phyloP scores from a whole-genome alignment of 2,888 invertebrate genomes.

The Mythimna albipuncta region DNA sequence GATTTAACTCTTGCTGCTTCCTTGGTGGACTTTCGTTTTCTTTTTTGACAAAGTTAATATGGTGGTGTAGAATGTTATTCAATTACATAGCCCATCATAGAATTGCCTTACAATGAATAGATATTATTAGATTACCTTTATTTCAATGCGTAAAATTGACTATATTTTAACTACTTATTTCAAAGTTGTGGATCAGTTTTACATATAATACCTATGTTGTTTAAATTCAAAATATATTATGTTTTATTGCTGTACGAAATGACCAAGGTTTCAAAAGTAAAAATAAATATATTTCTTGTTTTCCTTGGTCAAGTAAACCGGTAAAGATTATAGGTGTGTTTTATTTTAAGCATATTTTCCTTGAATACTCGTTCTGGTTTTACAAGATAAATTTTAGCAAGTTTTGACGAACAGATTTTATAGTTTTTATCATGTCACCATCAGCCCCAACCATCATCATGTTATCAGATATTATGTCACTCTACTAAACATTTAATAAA shows the following conservation, averaged over 20 bases:
- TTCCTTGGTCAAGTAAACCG: slow-evolving; percentile 59
- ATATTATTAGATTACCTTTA: background rate
- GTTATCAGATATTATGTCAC: no score
- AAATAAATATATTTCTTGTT: slow-evolving; percentile 50
- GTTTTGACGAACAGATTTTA: slow-evolving; percentile 14
- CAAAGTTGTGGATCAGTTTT: background rate
- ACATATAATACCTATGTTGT: background rate
- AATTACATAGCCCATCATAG: background rate
- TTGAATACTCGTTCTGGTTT: slow-evolving; percentile 26
- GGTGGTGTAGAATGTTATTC: background rate
- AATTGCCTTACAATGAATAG: background rate
- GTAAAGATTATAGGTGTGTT: slow-evolving; percentile 37
- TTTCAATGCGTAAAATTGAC: background rate
- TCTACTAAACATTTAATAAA: background rate
- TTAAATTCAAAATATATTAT: slow-evolving; percentile 11
- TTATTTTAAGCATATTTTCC: slow-evolving; percentile 53
- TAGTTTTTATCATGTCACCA: background rate
- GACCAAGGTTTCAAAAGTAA: slow-evolving; percentile 13
- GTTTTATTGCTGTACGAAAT: slow-evolving; percentile 5
- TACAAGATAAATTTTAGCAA: slow-evolving; percentile 25
- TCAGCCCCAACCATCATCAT: no score
- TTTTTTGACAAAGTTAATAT: background rate
- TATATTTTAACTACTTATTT: background rate
- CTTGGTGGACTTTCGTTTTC: slow-evolving; percentile 2
- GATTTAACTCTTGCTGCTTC: slow-evolving; percentile 11